Evolutionary conservation across 2,113 vertebrate species (phyloP).

Genomic region (Chloroceryle aenea): DNA sequence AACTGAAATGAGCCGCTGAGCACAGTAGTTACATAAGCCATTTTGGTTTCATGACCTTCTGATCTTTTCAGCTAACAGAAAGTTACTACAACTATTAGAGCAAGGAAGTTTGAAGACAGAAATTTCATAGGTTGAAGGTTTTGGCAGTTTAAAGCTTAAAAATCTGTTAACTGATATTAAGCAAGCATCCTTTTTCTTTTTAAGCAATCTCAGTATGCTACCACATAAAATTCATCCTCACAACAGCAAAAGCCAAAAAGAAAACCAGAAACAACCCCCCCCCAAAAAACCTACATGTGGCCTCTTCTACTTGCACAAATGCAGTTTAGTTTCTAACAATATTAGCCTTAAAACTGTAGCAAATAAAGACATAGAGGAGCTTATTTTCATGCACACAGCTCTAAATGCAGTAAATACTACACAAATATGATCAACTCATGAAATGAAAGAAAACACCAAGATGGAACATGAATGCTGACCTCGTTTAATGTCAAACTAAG

Average conservation of each 20-base stretch:
- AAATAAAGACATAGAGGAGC: background rate
- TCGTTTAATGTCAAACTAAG: background rate
- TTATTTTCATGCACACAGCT: background rate
- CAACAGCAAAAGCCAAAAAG: constrained; percentile 39
- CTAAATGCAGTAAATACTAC: background rate
- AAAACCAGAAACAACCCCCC: no score
- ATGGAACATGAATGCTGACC: background rate
- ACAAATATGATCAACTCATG: background rate
- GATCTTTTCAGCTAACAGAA: constrained; percentile 46
- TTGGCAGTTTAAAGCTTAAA: constrained; percentile 73
- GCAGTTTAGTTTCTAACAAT: background rate
- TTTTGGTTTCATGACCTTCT: background rate
- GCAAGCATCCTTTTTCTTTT: constrained; percentile 83
- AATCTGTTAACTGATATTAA: constrained; percentile 81
- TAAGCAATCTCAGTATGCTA: constrained; percentile 77
- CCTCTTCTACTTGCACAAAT: background rate
- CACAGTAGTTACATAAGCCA: constrained; percentile 37
- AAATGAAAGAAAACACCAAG: background rate
- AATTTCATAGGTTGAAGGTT: constrained; percentile 59
- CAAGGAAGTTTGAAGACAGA: constrained; percentile 54
- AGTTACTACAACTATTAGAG: constrained; percentile 45
- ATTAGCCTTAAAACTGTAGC: background rate
- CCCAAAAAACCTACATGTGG: background rate
- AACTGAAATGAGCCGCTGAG: constrained; percentile 18
- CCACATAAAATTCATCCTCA: constrained; percentile 7